Conservation (phyloP, 1,140 invertebrate genomes). For the Platyscapa corneri region DNA sequence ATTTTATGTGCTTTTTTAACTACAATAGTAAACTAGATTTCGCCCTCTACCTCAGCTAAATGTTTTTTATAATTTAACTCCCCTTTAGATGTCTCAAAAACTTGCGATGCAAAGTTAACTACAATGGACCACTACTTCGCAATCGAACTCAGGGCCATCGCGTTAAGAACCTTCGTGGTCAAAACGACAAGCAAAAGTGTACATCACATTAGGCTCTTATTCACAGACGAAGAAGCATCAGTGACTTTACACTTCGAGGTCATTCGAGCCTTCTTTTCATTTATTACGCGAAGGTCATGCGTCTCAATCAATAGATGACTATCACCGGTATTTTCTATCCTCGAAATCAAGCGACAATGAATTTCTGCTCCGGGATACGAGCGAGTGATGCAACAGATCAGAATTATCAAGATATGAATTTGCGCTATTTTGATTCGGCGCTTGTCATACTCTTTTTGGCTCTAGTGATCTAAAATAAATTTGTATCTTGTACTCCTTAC, state of each 20-base stretch:
- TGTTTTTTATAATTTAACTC: conserved; percentile 13
- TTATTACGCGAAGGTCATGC: conserved; percentile 69
- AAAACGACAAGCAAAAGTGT: conserved; percentile 50
- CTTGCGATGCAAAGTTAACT: not conserved
- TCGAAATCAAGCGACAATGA: conserved; percentile 57
- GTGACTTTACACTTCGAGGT: conserved; percentile 49
- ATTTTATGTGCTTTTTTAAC: too few relatives aligned
- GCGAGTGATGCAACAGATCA: conserved; percentile 12
- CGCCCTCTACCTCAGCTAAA: not conserved
- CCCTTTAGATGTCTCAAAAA: not conserved
- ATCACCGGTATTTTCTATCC: conserved; percentile 57
- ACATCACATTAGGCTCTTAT: conserved; percentile 46
- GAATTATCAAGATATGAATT: conserved; percentile 28
- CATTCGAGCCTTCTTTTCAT: conserved; percentile 44
- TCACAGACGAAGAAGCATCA: conserved; percentile 51
- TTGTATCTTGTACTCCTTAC: not conserved
- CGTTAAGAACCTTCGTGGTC: conserved; percentile 48
- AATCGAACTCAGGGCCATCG: conserved; percentile 48
- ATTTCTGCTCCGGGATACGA: conserved; percentile 50
- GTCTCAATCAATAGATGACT: conserved; percentile 64
- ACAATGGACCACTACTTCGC: conserved; percentile 28
- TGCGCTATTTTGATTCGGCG: not conserved
- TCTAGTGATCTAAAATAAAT: not conserved
- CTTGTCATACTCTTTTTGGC: not conserved
- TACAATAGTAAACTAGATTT: not conserved